Percentiles rank a stretch among this genome's conserved stretches.
phyloP scores from a whole-genome alignment of 92 coral and sea anemone species.

The Epizoanthus ramosus region DNA sequence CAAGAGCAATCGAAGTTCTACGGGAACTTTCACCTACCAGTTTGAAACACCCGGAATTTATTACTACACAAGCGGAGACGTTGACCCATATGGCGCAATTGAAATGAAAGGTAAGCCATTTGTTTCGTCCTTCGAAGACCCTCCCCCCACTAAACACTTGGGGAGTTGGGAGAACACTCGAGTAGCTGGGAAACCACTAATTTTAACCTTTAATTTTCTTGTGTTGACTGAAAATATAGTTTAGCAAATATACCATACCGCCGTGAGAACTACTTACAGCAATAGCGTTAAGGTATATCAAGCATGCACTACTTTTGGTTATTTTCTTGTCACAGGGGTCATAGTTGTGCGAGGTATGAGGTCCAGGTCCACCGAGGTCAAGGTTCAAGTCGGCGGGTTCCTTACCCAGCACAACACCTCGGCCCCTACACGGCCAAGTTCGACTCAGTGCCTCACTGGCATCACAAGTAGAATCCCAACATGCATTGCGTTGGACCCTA shows the following conservation, averaged over 20 bases:
- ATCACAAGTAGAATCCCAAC: slow-evolving; percentile 36
- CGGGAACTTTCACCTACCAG: slow-evolving; percentile 63
- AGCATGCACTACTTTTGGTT: too few species aligned
- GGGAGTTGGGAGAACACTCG: too few species aligned
- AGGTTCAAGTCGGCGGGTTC: slow-evolving; percentile 58
- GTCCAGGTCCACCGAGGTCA: slow-evolving; percentile 42
- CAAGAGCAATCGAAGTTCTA: slow-evolving; percentile 65
- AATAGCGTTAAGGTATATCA: too few species aligned
- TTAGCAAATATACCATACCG: too few species aligned
- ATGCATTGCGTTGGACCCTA: slow-evolving; percentile 40
- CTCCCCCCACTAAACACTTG: too few species aligned
- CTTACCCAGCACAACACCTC: slow-evolving; percentile 47
- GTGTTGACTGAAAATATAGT: too few species aligned
- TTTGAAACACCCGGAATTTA: slow-evolving; percentile 74
- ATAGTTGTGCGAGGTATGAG: slow-evolving; percentile 53
- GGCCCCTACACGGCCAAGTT: slow-evolving; percentile 43
- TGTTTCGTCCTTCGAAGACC: too few species aligned
- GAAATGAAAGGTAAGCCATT: slow-evolving; percentile 73
- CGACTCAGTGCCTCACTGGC: slow-evolving; percentile 56
- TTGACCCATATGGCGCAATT: slow-evolving; percentile 71
- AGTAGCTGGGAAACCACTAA: too few species aligned
- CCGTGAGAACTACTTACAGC: too few species aligned
- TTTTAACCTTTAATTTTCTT: too few species aligned
- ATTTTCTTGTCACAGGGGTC: too few species aligned
- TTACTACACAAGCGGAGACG: slow-evolving; percentile 77